A percentile compares a stretch with the other conserved stretches of the same genome.
Conservation (phyloP, 1,140 invertebrate species). For the Neelides sp. region DNA sequence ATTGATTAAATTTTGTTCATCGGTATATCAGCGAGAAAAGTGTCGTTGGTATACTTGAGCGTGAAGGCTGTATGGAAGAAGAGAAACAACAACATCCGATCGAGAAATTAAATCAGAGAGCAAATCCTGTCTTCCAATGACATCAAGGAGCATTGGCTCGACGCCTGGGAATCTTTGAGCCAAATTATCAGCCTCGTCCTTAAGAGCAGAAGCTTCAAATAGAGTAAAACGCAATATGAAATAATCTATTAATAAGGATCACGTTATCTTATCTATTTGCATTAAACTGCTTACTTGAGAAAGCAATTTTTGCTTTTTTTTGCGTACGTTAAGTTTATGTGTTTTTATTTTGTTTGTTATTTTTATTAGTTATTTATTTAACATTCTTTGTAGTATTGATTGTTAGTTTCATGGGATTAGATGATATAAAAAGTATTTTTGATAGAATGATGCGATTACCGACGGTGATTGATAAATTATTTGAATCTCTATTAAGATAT, state of each 20-base stretch:
- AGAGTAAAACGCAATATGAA: slow-evolving; percentile 14
- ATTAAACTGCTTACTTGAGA: no score
- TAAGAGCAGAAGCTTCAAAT: slow-evolving; percentile 60
- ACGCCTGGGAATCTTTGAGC: slow-evolving; percentile 64
- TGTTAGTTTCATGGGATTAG: neutral
- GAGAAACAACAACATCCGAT: slow-evolving; percentile 72
- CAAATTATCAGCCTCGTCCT: slow-evolving; percentile 73
- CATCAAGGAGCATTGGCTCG: slow-evolving; percentile 66
- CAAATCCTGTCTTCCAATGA: slow-evolving; percentile 54
- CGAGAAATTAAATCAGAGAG: slow-evolving; percentile 56
- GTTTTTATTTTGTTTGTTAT: neutral
- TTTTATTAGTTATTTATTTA: neutral
- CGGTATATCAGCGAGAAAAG: no score
- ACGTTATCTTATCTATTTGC: no score
- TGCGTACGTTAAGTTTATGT: no score
- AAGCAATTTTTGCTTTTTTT: neutral
- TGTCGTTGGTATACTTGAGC: slow-evolving; percentile 49
- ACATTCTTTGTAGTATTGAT: neutral
- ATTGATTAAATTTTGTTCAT: no score
- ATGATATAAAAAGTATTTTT: slow-evolving; percentile 16
- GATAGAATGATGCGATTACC: no score
- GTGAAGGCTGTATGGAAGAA: slow-evolving; percentile 87
- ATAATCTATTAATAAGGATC: no score
- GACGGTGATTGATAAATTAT: slow-evolving; percentile 61
- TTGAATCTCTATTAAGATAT: slow-evolving; percentile 72